A percentile compares a stretch with the other conserved stretches of the same genome.
Evolutionary conservation across 2,797 vertebrate genomes (phyloP).

Genomic region (Ctenochaetus hawaiiensis): DNA sequence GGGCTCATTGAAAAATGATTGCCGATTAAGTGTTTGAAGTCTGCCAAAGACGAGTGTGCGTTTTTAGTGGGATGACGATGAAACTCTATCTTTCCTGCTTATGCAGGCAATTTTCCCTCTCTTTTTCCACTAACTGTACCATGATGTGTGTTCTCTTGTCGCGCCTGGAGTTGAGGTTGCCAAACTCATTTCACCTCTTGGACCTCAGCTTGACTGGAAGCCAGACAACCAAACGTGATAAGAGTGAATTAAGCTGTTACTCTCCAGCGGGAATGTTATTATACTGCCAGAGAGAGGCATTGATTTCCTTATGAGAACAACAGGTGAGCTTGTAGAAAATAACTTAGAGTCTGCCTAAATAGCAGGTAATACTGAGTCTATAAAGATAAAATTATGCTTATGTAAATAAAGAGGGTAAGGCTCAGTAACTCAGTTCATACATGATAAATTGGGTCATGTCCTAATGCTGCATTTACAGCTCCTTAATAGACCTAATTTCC

Average conservation of each 20-base stretch:
- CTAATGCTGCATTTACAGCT: conserved; percentile 61
- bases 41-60: conserved; percentile 84
- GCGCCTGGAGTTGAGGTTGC: conserved; percentile 83
- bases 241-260: conserved; percentile 85
- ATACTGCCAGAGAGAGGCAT: conserved; percentile 82
- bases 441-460: conserved; percentile 64
- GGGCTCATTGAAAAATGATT: conserved; percentile 90
- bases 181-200: conserved; percentile 91
- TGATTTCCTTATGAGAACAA: conserved; percentile 85
- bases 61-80: conserved; percentile 84
- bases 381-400: conserved; percentile 72
- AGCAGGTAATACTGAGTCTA: conserved; percentile 65
- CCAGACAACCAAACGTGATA: conserved; percentile 88
- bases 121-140: conserved; percentile 86
- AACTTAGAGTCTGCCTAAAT: conserved; percentile 71
- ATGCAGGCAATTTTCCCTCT: conserved; percentile 88
- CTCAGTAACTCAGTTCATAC: conserved; percentile 62
- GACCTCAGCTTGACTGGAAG: conserved; percentile 86
- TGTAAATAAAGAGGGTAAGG: conserved; percentile 70
- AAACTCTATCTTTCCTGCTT: conserved; percentile 90
- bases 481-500: conserved; percentile 50
- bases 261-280: conserved; percentile 86
- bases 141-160: conserved; percentile 86
- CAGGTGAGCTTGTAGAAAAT: conserved; percentile 82
- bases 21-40: conserved; percentile 89